Evolutionary conservation across 2,797 vertebrate species (phyloP), one percentile per base, ranked within the genome.

Genomic region (Eidolon dupreanum): DNA sequence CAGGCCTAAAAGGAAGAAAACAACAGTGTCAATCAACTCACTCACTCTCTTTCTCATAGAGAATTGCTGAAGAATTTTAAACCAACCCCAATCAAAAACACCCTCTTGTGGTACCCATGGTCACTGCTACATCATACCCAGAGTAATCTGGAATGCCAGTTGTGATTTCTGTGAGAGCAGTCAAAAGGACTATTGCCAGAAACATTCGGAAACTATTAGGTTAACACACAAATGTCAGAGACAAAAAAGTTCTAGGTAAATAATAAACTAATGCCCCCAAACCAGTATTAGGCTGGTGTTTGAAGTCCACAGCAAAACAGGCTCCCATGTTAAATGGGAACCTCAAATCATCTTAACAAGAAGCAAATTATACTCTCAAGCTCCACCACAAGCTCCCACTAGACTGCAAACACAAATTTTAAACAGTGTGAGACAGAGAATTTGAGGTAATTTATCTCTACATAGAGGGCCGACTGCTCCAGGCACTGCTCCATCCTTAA

Each of bases 1-100:
- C 53, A 99, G 98, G 90, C 99, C 99, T 99, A 87, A 16, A 87
- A 38, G 74, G 31, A 93, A 94, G 73, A 97, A 84, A 59, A 95
- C 12, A 87, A 82, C 43, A 51, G 26, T 6, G 17, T 38, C 28
- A 46, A 49, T 92, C 61, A 82, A 36, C 63, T 59, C 26, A 36
- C 63, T 65, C 26, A 51, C 20, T 17, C 59, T 36, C 41, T 73
- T 66, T 55, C 53, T 89, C n/a, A 5, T 0, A 75, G 61, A 61
- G 11, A 51, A 38, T 4, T 82, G 49, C 33, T 13, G 59, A 51
- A 61, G 46, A 38, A 55, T 79, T 59, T 74, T 59, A 81, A 68
- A 82, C n/a, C 61, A 84, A 57, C n/a, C 89, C 89, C 82, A 16
- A 57, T 26, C 75, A 5, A 89, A 79, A 38, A 82, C 24, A 26